Conservation (phyloP, 2,797 vertebrate genomes). For the Ateles fusciceps region DNA sequence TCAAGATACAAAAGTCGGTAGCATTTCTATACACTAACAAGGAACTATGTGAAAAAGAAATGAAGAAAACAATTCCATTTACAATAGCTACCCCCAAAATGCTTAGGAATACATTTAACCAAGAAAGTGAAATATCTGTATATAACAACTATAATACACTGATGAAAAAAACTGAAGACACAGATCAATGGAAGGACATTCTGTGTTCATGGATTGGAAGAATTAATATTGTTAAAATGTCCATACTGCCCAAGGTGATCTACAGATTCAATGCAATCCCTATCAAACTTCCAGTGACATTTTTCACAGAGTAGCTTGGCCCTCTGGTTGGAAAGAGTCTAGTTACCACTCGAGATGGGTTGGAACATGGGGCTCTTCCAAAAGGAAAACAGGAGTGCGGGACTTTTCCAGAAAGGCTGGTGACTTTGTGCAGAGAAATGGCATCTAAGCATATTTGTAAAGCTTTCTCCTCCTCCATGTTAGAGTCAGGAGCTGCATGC, state of each 20-base stretch:
- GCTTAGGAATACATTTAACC: background rate
- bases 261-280: background rate
- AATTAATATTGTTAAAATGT: background rate
- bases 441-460: no score
- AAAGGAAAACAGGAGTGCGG: background rate
- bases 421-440: background rate
- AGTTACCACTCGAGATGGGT: background rate
- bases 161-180: background rate
- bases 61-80: background rate
- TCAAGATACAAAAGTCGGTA: background rate
- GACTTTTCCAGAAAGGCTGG: background rate
- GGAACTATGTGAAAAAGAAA: background rate
- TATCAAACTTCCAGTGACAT: background rate
- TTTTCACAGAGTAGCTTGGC: background rate
- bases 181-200: background rate
- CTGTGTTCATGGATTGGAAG: background rate
- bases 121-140: background rate
- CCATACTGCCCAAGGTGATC: background rate
- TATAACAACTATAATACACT: background rate
- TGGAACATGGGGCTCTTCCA: background rate
- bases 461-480: background rate
- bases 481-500: fast-evolving
- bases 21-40: background rate
- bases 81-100: background rate
- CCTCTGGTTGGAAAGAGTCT: background rate